phyloP scores from a whole-genome alignment of 1,140 invertebrate genomes.

The Dolichoris vasculosae region DNA sequence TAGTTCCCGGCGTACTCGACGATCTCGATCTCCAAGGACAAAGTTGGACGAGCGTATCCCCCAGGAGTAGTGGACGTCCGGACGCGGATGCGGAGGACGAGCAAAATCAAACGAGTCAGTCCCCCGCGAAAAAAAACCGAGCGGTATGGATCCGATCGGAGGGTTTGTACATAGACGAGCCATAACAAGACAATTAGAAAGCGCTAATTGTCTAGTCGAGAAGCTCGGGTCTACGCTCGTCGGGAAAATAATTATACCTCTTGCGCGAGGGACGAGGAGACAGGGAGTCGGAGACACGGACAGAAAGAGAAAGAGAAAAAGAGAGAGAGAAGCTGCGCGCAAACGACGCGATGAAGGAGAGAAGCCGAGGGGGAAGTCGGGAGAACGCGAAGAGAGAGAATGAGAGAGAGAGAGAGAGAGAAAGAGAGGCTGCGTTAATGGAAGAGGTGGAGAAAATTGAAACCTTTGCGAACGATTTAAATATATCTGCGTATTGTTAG shows the following conservation, averaged over 20 bases:
- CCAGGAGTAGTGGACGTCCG: background rate
- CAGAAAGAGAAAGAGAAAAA: no score
- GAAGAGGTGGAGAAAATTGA: constrained; percentile 49
- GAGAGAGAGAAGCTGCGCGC: no score
- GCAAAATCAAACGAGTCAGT: no score
- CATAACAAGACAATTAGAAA: constrained; percentile 47
- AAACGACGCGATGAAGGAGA: background rate
- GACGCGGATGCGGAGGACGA: no score
- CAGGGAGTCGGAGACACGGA: background rate
- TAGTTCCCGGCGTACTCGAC: no score
- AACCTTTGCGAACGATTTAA: constrained; percentile 45
- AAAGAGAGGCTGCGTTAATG: constrained; percentile 34
- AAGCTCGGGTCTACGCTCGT: background rate
- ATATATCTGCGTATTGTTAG: constrained; percentile 51
- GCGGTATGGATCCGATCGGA: background rate
- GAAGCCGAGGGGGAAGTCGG: background rate
- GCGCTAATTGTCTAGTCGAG: constrained; percentile 34
- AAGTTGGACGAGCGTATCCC: background rate
- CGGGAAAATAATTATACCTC: constrained; percentile 32
- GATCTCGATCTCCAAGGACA: no score
- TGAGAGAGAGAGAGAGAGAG: background rate
- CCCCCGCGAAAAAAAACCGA: no score
- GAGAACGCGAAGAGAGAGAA: background rate
- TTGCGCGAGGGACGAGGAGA: background rate
- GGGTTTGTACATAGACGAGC: background rate